A percentile compares a stretch with the other conserved stretches of the same genome.
These are phyloP conservation scores for Globodera rostochiensis DNA, from an alignment of 1,140 invertebrate species.

Conservation along the genomic window DNA sequence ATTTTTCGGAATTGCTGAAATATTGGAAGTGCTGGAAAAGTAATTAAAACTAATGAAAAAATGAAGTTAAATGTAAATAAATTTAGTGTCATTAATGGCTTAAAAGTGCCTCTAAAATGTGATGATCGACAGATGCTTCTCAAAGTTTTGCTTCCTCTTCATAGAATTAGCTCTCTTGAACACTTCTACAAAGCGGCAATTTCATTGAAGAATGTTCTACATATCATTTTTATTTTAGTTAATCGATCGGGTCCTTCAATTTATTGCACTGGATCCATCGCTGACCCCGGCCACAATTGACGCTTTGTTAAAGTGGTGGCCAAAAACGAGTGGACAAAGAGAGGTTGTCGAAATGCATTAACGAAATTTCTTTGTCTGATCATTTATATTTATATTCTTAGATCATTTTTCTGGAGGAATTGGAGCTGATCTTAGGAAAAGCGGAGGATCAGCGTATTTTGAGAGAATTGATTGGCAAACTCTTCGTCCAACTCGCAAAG, in stretches of 20 bases:
- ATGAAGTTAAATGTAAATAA: not conserved
- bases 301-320: constrained; percentile 18
- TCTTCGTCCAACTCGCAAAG: constrained; percentile 19
- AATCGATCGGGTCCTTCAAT: constrained; percentile 2
- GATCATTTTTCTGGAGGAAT: constrained; percentile 17
- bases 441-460: constrained; percentile 11
- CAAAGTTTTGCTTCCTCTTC: constrained; percentile 24
- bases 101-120: constrained; percentile 16
- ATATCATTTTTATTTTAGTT: constrained; percentile 10
- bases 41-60: not conserved
- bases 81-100: constrained; percentile 19
- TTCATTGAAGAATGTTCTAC: not conserved
- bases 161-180: constrained; percentile 9
- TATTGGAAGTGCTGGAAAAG: constrained; percentile 13
- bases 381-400: constrained; percentile 6
- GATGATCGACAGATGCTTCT: constrained; percentile 15
- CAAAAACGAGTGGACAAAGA: constrained; percentile 13
- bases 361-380: not conserved
- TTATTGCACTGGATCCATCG: constrained; percentile 8
- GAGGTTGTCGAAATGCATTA: constrained; percentile 4
- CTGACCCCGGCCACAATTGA: not conserved
- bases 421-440: not conserved
- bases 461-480: not conserved
- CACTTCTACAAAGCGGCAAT: constrained; percentile 3
- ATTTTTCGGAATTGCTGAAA: not conserved